These are phyloP conservation scores for Cheilosia urbana DNA, from an alignment of 2,888 invertebrate genomes.

Conservation along the genomic window DNA sequence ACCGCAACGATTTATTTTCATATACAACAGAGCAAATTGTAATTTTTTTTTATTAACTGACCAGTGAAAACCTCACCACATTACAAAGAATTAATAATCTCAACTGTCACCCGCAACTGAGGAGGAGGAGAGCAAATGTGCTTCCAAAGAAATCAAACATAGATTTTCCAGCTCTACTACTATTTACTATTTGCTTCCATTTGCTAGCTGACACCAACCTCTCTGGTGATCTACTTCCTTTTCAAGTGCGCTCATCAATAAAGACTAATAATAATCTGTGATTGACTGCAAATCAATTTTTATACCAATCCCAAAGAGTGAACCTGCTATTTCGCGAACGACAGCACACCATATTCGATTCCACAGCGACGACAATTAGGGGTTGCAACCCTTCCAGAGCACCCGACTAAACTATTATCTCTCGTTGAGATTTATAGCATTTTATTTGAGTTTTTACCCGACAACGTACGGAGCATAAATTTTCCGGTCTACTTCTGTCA, in stretches of 20 bases:
- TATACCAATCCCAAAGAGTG: slow-evolving; percentile 11
- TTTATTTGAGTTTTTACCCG: slow-evolving; percentile 43
- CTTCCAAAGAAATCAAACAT: not conserved
- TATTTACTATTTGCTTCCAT: slow-evolving; percentile 7
- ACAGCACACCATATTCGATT: not conserved
- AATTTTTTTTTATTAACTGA: too few species aligned
- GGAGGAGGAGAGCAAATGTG: not conserved
- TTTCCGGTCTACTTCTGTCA: slow-evolving; percentile 50
- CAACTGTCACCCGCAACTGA: not conserved
- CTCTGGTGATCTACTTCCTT: not conserved
- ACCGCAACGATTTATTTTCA: too few species aligned
- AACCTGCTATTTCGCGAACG: slow-evolving; percentile 29
- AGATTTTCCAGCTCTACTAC: slow-evolving; percentile 10
- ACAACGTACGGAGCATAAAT: slow-evolving; percentile 43
- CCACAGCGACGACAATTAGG: slow-evolving; percentile 33
- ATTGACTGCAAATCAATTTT: slow-evolving; percentile 55
- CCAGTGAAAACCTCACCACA: too few species aligned
- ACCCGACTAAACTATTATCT: slow-evolving; percentile 48
- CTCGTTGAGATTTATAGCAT: slow-evolving; percentile 62
- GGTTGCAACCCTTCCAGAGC: slow-evolving; percentile 25
- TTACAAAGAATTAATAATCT: not conserved
- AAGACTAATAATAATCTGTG: slow-evolving; percentile 40
- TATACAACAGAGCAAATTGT: too few species aligned
- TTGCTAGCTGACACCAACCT: slow-evolving; percentile 3
- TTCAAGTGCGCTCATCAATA: slow-evolving; percentile 34